Evolutionary conservation across 2,888 invertebrate genomes (phyloP).

Genomic region (Trachelus iudaicus): DNA sequence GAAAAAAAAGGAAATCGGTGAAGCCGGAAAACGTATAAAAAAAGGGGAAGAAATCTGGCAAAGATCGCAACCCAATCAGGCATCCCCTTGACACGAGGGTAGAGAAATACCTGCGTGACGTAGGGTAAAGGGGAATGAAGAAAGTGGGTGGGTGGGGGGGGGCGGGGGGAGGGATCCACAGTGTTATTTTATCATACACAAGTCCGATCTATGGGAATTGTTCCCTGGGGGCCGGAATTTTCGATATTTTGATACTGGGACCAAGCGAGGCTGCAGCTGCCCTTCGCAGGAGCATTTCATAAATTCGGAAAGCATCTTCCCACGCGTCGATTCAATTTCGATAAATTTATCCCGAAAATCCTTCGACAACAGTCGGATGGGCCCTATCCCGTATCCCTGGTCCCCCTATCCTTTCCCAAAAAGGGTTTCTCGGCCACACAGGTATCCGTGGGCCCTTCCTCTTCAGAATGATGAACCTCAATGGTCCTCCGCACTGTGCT

Average conservation of each 20-base stretch:
- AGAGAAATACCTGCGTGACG: constrained; percentile 17
- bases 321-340: constrained; percentile 25
- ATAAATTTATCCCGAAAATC: constrained; percentile 19
- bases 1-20: constrained; percentile 22
- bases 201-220: no score
- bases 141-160: no score
- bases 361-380: background rate
- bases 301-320: constrained; percentile 24
- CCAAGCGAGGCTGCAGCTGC: background rate
- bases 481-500: no score
- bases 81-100: constrained; percentile 22
- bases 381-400: background rate
- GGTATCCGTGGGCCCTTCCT: background rate
- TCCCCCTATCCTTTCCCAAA: background rate
- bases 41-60: background rate
- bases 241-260: no score
- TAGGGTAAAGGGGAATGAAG: background rate
- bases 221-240: no score
- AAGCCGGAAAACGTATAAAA: constrained; percentile 6
- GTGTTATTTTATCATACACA: constrained; percentile 40
- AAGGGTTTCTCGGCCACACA: constrained; percentile 10
- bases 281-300: background rate
- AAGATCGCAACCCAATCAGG: constrained; percentile 1
- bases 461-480: no score
- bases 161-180: no score